These are phyloP conservation scores for Ips typographus DNA, from an alignment of 1,140 invertebrate genomes.

Conservation along the genomic window DNA sequence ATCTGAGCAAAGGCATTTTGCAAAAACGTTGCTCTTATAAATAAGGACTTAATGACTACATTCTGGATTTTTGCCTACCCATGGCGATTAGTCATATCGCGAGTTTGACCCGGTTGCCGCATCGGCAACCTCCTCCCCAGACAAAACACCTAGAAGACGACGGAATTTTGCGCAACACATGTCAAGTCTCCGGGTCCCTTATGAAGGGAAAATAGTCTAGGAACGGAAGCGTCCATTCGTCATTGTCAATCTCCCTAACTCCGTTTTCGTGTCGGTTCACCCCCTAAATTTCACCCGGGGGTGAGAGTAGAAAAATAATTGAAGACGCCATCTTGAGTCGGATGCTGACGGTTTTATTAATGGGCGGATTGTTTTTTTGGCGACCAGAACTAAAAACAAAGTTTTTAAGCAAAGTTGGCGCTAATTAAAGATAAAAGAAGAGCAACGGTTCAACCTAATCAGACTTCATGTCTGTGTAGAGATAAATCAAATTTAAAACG, in stretches of 20 bases:
- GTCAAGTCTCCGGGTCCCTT: conserved; percentile 35
- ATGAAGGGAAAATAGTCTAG: conserved; percentile 19
- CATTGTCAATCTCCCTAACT: conserved; percentile 34
- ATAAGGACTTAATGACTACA: conserved; percentile 15
- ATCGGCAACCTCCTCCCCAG: conserved; percentile 3
- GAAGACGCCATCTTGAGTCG: conserved; percentile 19
- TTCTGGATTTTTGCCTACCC: conserved; percentile 5
- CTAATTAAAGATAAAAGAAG: conserved; percentile 49
- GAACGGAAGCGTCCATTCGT: conserved; percentile 39
- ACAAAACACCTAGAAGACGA: conserved; percentile 15
- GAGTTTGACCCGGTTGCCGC: not conserved
- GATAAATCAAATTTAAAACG: conserved; percentile 52
- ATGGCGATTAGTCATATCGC: conserved; percentile 7
- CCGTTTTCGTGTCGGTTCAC: conserved; percentile 29
- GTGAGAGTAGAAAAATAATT: conserved; percentile 30
- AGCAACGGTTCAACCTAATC: conserved; percentile 49
- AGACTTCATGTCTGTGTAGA: conserved; percentile 50
- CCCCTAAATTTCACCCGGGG: conserved; percentile 23
- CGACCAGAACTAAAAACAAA: not conserved
- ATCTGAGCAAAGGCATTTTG: conserved; percentile 22
- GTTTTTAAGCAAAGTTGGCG: conserved; percentile 13
- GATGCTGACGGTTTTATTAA: conserved; percentile 5
- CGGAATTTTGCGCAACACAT: conserved; percentile 33
- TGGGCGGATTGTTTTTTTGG: conserved; percentile 12
- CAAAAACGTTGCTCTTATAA: conserved; percentile 9